phyloP scores from a whole-genome alignment of 1,140 invertebrate species.

The Tetraneura akinire region DNA sequence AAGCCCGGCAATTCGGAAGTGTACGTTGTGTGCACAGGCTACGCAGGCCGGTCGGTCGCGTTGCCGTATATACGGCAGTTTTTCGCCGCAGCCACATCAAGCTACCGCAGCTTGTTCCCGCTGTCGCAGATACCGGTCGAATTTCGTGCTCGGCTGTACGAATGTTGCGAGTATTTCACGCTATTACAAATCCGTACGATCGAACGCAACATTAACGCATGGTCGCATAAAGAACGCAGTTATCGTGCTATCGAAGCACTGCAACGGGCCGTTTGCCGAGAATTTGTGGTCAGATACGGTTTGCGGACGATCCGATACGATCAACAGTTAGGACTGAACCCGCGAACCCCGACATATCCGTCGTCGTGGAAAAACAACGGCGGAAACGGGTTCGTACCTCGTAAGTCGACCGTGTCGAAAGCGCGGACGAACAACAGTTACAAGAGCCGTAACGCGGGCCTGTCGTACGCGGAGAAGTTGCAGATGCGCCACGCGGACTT shows the following conservation, averaged over 20 bases:
- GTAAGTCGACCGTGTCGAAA: too few species aligned
- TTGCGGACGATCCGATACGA: not conserved
- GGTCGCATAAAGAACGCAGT: not conserved
- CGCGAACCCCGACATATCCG: too few species aligned
- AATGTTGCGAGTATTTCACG: not conserved
- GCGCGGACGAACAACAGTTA: too few species aligned
- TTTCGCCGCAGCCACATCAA: not conserved
- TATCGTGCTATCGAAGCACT: not conserved
- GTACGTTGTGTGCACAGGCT: slow-evolving; percentile 80
- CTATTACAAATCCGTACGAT: not conserved
- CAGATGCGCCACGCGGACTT: not conserved
- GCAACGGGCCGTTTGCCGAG: not conserved
- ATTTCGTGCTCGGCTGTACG: not conserved
- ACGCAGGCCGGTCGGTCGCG: slow-evolving; percentile 57
- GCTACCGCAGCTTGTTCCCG: not conserved
- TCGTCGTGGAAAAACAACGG: not conserved
- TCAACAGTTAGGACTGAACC: too few species aligned
- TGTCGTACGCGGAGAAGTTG: slow-evolving; percentile 5
- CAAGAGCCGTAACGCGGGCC: not conserved
- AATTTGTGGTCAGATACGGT: not conserved
- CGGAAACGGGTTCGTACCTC: too few species aligned
- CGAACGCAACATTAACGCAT: not conserved
- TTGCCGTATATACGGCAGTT: not conserved
- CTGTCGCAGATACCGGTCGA: not conserved
- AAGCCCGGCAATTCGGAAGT: slow-evolving; percentile 93